Conservation (phyloP, 2,888 invertebrate genomes). For the Thereva unica region DNA sequence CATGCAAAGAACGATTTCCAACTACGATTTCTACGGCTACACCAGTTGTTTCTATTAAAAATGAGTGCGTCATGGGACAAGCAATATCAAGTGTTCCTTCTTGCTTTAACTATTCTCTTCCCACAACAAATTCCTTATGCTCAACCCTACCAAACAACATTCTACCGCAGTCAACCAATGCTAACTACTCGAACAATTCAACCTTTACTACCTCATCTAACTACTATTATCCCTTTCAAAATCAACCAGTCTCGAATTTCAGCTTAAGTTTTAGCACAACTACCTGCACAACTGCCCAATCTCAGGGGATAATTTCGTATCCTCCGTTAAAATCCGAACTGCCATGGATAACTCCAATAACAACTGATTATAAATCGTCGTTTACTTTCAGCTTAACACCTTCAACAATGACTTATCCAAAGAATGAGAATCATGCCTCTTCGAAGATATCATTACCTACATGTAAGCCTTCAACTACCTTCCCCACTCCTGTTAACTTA, state of each 20-base stretch:
- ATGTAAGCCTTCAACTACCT: background rate
- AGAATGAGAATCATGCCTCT: background rate
- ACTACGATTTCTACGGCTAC: no score
- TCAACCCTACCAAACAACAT: no score
- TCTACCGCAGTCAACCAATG: no score
- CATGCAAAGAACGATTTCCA: no score
- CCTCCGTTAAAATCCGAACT: conserved; percentile 25
- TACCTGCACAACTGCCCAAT: conserved; percentile 6
- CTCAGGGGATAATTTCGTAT: conserved; percentile 27
- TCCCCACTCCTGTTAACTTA: background rate
- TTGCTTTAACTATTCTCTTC: no score
- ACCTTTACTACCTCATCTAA: no score
- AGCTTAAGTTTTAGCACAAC: conserved; percentile 29
- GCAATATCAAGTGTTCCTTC: no score
- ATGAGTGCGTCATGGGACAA: no score
- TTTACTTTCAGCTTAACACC: conserved; percentile 42
- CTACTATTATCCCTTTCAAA: conserved; percentile 6
- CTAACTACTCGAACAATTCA: no score
- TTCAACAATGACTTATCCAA: conserved; percentile 4
- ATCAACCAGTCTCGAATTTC: conserved; percentile 24
- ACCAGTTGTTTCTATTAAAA: no score
- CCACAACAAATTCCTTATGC: no score
- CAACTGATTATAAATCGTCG: conserved; percentile 33
- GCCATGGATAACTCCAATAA: conserved; percentile 29
- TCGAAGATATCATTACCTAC: background rate